Evolutionary conservation across 2,888 invertebrate genomes (phyloP).

Genomic region (Nomada fucata): DNA sequence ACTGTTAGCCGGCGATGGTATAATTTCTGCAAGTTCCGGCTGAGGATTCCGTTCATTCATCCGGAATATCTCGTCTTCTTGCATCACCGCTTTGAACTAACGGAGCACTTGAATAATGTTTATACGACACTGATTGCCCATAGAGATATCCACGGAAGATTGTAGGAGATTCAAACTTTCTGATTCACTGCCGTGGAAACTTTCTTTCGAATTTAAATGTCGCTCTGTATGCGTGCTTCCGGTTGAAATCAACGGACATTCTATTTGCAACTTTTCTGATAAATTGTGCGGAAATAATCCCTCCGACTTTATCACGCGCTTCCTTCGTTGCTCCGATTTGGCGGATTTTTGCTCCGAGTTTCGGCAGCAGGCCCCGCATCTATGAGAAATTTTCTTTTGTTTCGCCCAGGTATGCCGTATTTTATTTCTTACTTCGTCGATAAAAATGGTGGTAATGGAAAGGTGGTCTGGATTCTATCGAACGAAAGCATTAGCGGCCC

Average conservation of each 20-base stretch:
- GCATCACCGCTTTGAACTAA: conserved; percentile 57
- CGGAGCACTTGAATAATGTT: conserved; percentile 59
- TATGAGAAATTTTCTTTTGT: conserved; percentile 13
- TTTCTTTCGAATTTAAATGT: conserved; percentile 61
- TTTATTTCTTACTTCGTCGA: conserved; percentile 23
- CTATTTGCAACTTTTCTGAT: not conserved
- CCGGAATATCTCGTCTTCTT: conserved; percentile 64
- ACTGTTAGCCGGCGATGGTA: conserved; percentile 25
- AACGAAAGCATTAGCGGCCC: conserved; percentile 47
- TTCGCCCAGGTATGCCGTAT: conserved; percentile 6
- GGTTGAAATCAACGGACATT: not conserved
- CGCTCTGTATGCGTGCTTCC: conserved; percentile 1
- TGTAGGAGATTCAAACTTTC: conserved; percentile 45
- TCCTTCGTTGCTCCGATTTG: not conserved
- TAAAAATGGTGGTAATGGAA: conserved; percentile 26
- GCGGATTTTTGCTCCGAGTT: not conserved
- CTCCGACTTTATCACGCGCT: not conserved
- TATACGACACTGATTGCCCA: conserved; percentile 66
- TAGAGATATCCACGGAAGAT: conserved; percentile 45
- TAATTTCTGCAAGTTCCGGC: conserved; percentile 47
- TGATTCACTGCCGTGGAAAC: conserved; percentile 58
- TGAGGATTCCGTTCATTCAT: conserved; percentile 57
- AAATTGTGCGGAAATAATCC: not conserved
- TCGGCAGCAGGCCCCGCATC: not conserved
- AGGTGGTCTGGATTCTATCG: conserved; percentile 42